A percentile compares a stretch with the other conserved stretches of the same genome.
phyloP scores from a whole-genome alignment of 2,888 invertebrate species.

The Lepetodrilus schrolli region DNA sequence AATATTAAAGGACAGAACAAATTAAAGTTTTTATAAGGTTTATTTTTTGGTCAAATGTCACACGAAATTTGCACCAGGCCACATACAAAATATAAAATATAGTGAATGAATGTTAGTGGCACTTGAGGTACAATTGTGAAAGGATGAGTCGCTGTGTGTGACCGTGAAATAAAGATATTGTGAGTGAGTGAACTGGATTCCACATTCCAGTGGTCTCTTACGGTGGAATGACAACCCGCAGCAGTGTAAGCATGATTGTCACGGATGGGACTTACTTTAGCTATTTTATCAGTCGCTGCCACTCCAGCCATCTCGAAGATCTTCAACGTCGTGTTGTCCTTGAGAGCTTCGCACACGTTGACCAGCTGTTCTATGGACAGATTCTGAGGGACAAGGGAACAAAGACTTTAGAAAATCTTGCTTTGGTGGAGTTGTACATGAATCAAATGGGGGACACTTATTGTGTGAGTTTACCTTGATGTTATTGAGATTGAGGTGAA shows the following conservation, averaged over 20 bases:
- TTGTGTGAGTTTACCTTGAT: conserved; percentile 89
- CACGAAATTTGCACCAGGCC: too few species aligned
- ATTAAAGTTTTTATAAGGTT: too few species aligned
- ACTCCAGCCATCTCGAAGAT: conserved; percentile 94
- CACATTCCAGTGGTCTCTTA: too few species aligned
- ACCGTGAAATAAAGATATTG: neutral
- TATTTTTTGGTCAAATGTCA: too few species aligned
- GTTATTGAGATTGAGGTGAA: conserved; percentile 98
- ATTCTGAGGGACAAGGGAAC: too few species aligned
- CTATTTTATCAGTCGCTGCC: conserved; percentile 91
- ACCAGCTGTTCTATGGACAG: conserved; percentile 96
- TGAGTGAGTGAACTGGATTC: neutral
- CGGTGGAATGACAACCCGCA: too few species aligned
- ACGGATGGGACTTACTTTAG: conserved; percentile 76
- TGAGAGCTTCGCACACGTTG: conserved; percentile 89
- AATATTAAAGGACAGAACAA: too few species aligned
- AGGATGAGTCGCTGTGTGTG: neutral
- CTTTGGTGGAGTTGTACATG: neutral
- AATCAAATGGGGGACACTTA: neutral
- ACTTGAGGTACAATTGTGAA: too few species aligned
- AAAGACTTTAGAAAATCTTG: too few species aligned
- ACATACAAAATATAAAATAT: too few species aligned
- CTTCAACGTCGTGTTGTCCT: conserved; percentile 92
- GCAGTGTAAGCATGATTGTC: neutral
- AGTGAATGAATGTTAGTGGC: too few species aligned